phyloP scores from a whole-genome alignment of 2,888 invertebrate species.

The Scaptomyza caliginosa region DNA sequence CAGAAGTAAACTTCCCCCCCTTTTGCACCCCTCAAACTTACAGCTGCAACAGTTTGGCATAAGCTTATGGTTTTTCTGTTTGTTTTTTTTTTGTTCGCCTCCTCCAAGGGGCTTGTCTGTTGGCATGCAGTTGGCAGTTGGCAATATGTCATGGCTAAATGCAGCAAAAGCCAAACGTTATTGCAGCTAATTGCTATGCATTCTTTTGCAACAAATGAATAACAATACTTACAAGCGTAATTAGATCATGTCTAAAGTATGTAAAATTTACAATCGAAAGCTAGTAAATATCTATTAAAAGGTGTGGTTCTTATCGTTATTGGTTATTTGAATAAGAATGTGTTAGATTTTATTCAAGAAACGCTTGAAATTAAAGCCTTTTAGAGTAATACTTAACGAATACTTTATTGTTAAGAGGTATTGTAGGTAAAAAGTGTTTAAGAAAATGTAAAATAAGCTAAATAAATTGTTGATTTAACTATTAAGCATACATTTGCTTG shows the following conservation, averaged over 20 bases:
- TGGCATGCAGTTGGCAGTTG: conserved; percentile 38
- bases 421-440: no score
- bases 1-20: conserved; percentile 35
- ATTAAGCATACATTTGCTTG: no score
- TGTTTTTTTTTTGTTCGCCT: conserved; percentile 15
- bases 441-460: no score
- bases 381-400: neutral
- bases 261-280: conserved; percentile 17
- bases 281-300: conserved; percentile 1
- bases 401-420: neutral
- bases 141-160: conserved; percentile 46
- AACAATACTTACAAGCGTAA: conserved; percentile 31
- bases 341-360: neutral
- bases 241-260: conserved; percentile 60
- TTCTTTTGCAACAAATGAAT: conserved; percentile 20
- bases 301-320: conserved; percentile 24
- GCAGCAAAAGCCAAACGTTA: conserved; percentile 4
- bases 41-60: conserved; percentile 12
- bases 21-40: neutral
- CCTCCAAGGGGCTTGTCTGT: conserved; percentile 67
- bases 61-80: conserved; percentile 30
- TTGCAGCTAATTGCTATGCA: conserved; percentile 42
- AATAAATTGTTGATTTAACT: no score
- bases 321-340: conserved; percentile 8
- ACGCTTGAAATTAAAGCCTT: neutral